A percentile compares a stretch with the other conserved stretches of the same genome.
Conservation (phyloP, 2,113 vertebrate species). For the Xiphias gladius region DNA sequence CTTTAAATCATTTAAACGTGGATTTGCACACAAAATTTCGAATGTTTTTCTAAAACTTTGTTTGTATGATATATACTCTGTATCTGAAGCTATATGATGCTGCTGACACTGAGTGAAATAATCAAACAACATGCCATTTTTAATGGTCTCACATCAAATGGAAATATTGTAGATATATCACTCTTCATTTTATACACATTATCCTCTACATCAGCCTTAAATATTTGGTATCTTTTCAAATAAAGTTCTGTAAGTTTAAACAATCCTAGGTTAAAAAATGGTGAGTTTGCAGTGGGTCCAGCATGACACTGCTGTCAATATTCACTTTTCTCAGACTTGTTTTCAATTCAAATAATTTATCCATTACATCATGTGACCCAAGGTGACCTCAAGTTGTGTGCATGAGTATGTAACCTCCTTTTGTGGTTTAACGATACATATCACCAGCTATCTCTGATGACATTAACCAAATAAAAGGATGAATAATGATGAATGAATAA, state of each 20-base stretch:
- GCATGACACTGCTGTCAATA: no score
- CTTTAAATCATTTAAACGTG: neutral
- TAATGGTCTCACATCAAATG: neutral
- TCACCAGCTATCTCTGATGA: neutral
- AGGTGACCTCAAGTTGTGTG: slow-evolving; percentile 10
- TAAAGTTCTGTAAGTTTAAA: neutral
- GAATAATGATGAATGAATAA: no score
- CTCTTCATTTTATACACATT: neutral
- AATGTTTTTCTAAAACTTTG: neutral
- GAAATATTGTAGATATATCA: neutral
- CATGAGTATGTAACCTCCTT: neutral
- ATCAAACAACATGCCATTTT: neutral
- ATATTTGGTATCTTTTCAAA: neutral
- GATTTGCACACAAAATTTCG: neutral
- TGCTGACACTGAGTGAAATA: neutral
- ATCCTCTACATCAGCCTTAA: neutral
- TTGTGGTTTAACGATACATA: slow-evolving; percentile 6
- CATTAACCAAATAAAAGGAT: neutral
- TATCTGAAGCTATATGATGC: neutral
- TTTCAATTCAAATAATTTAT: no score
- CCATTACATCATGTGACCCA: slow-evolving; percentile 14
- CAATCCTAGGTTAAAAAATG: neutral
- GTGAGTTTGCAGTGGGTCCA: no score
- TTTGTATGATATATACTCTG: neutral
- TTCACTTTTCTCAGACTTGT: no score